Conservation (phyloP, 2,797 vertebrate species). For the Triplophysa bombifrons region DNA sequence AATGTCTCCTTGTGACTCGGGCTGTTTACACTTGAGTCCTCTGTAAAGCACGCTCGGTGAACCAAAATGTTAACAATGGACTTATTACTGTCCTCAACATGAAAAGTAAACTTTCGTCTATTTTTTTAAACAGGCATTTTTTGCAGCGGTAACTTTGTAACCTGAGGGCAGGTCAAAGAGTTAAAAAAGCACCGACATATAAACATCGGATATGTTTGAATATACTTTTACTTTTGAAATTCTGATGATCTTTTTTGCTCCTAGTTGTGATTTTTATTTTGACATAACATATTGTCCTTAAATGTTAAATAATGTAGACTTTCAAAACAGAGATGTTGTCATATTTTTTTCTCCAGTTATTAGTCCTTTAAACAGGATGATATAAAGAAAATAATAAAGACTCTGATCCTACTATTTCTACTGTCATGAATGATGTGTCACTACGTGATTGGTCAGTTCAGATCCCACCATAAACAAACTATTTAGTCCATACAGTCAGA, state of each 20-base stretch:
- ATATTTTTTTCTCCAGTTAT: background rate
- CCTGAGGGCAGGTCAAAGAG: too few relatives aligned
- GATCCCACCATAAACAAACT: background rate
- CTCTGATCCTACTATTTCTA: background rate
- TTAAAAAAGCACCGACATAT: too few relatives aligned
- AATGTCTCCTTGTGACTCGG: slow-evolving; percentile 16
- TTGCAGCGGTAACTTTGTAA: background rate
- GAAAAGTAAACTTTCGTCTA: background rate
- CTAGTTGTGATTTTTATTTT: too few relatives aligned
- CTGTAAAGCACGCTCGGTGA: background rate
- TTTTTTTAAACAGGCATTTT: background rate
- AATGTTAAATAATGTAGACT: too few relatives aligned
- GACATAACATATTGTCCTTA: too few relatives aligned
- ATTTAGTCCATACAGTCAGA: background rate
- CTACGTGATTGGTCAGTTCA: background rate
- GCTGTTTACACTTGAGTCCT: background rate
- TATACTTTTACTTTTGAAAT: too few relatives aligned
- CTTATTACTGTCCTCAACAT: background rate
- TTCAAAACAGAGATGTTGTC: background rate
- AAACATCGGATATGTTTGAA: too few relatives aligned
- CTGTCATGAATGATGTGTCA: background rate
- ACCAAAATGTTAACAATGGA: background rate
- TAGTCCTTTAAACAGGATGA: background rate
- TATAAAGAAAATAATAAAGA: background rate
- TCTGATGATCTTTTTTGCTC: too few relatives aligned